Evolutionary conservation across 1,140 invertebrate species (phyloP).

Genomic region (Drosophila azteca): DNA sequence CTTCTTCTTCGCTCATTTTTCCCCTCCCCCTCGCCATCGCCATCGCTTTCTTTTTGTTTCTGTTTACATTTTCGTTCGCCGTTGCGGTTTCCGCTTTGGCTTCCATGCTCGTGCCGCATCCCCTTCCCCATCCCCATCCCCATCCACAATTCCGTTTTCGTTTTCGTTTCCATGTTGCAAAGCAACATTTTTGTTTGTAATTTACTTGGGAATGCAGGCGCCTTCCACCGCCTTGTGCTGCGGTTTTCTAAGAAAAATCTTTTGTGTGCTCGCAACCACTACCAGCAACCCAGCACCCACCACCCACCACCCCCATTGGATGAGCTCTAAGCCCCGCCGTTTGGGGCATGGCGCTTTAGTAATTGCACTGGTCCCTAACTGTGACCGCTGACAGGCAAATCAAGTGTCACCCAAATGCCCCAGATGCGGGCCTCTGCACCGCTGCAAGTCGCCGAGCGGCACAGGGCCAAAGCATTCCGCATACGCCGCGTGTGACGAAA

Average conservation of each 20-base stretch:
- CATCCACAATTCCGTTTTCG: slow-evolving; percentile 14
- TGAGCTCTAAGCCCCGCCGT: slow-evolving; percentile 52
- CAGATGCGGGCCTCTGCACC: slow-evolving; percentile 38
- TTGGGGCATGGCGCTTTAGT: background rate
- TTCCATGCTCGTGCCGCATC: slow-evolving; percentile 33
- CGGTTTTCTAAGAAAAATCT: slow-evolving; percentile 77
- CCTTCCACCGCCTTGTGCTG: slow-evolving; percentile 27
- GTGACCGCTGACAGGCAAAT: slow-evolving; percentile 62
- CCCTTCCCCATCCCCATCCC: no score
- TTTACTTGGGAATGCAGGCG: slow-evolving; percentile 75
- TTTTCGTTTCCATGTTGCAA: slow-evolving; percentile 32
- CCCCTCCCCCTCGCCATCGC: background rate
- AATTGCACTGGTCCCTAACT: slow-evolving; percentile 22
- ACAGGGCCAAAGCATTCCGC: slow-evolving; percentile 36
- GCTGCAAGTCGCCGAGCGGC: background rate
- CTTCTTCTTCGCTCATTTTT: slow-evolving; percentile 5
- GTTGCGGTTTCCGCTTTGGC: slow-evolving; percentile 74
- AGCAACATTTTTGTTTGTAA: slow-evolving; percentile 80
- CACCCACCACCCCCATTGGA: slow-evolving; percentile 38
- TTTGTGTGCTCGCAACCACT: slow-evolving; percentile 20
- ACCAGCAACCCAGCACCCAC: slow-evolving; percentile 25
- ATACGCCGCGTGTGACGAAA: slow-evolving; percentile 29
- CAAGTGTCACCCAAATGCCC: slow-evolving; percentile 58
- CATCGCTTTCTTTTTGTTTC: slow-evolving; percentile 24
- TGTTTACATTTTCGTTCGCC: slow-evolving; percentile 73